Conservation (phyloP, 2,888 invertebrate genomes). For the Cinara cedri region DNA sequence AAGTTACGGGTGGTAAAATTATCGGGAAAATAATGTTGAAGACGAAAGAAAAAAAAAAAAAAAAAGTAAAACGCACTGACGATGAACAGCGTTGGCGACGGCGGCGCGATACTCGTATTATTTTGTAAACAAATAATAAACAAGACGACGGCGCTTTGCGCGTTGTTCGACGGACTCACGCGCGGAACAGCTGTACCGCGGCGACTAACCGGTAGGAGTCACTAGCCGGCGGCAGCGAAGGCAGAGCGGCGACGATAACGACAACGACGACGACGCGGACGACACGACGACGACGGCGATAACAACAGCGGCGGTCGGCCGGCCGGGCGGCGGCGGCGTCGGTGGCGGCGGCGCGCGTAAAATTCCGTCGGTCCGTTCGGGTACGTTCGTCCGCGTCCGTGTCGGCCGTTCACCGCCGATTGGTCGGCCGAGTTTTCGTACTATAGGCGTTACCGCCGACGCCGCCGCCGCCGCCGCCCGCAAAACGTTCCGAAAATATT, state of each 20-base stretch:
- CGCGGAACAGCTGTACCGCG: conserved; percentile 62
- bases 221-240: conserved; percentile 62
- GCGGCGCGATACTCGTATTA: too few relatives aligned
- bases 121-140: conserved; percentile 1
- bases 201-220: conserved; percentile 62
- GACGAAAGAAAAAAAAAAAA: background rate
- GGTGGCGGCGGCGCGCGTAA: conserved; percentile 61
- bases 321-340: conserved; percentile 59
- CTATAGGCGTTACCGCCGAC: conserved; percentile 61
- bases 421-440: conserved; percentile 62
- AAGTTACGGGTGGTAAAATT: background rate
- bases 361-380: conserved; percentile 63
- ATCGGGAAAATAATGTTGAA: too few relatives aligned
- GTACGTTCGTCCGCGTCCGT: conserved; percentile 62
- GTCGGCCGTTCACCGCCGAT: conserved; percentile 61
- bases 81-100: background rate
- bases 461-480: conserved; percentile 59
- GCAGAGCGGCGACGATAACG: conserved; percentile 61
- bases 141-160: background rate
- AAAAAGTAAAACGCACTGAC: background rate
- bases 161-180: conserved; percentile 62
- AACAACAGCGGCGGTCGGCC: conserved; percentile 60
- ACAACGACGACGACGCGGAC: conserved; percentile 61
- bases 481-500: too few relatives aligned
- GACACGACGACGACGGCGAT: conserved; percentile 61